Base-by-base conservation (phyloP, 2,888 invertebrate species). In the Rhagium mordax region DNA sequence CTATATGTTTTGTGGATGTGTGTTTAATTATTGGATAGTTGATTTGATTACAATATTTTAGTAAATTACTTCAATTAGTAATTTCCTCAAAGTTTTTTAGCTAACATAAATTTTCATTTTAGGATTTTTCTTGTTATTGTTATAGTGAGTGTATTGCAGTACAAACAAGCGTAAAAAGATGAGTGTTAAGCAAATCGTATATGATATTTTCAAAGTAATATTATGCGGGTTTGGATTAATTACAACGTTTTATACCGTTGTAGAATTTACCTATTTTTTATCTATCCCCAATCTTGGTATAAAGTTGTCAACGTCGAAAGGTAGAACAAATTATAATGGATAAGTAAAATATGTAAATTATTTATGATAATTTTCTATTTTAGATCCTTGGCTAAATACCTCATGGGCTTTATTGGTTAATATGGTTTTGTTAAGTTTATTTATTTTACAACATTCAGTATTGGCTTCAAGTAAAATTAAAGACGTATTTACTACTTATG, bases 401-500 rank as follows among this genome's bases (percentile, higher is more conserved):
- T 85, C 90, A 0, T 87, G 87, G 86, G 83, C 82, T 41, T 79
- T 90, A 51, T 75, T 89, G 49, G 82, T 87, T 18, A 87, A 92
- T 78, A 89, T 89, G 48, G 83, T 87, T 8, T 87, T 91, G 20
- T 74, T 92, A 47, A 88, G 88, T 72, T 78, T 86, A 6, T 92
- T 92, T 81, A 89, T 91, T 71, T 83, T 91, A 3, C 91, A 91
- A 83, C 92, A 92, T 79, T 90, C 91, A 20, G 80, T 90, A 33
- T 88, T 92, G 88, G 90, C 90, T 68, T 88, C 88, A 59, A 84
- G 85, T 1, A 72, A 84, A 29, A 80, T 90, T 0, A 92, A 91
- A 82, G 82, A 86, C 59, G 74, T 89, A 20, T 84, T 90, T 72
- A 74, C 84, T 59, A 88, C 85, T 60, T 78, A 89, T 24, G 84